Percentiles rank a stretch among this genome's conserved stretches.
These are phyloP conservation scores for Gortyna flavago DNA, from an alignment of 2,888 invertebrate species.

Conservation along the genomic window DNA sequence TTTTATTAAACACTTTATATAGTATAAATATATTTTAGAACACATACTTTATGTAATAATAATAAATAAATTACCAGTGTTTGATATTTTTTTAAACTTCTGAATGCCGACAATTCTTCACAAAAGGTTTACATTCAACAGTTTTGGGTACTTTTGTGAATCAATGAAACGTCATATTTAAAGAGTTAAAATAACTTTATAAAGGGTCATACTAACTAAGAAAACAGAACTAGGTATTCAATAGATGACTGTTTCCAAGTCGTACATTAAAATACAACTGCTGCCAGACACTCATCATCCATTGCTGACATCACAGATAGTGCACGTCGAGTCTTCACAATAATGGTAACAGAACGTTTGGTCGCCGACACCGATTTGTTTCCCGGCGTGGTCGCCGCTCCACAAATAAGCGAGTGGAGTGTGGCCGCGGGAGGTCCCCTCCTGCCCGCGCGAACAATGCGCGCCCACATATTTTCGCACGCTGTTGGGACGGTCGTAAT, in stretches of 20 bases:
- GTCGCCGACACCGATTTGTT: slow-evolving; percentile 20
- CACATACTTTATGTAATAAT: too few relatives aligned
- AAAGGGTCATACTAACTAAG: too few relatives aligned
- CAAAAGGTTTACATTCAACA: too few relatives aligned
- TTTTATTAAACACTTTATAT: too few relatives aligned
- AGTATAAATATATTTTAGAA: too few relatives aligned
- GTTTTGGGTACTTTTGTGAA: too few relatives aligned
- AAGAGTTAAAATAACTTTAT: too few relatives aligned
- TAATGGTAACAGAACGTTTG: not conserved
- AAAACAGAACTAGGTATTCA: not conserved
- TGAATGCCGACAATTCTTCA: too few relatives aligned
- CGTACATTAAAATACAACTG: not conserved
- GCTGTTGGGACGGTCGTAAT: slow-evolving; percentile 33
- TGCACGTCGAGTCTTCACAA: slow-evolving; percentile 19
- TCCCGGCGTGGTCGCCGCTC: not conserved
- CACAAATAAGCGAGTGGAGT: not conserved
- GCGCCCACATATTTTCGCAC: slow-evolving; percentile 35
- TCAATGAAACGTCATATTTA: too few relatives aligned
- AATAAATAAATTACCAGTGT: too few relatives aligned
- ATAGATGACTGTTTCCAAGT: not conserved
- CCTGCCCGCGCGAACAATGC: slow-evolving; percentile 34
- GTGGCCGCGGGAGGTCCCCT: not conserved
- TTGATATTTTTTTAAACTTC: too few relatives aligned
- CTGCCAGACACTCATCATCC: not conserved
- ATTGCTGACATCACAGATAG: not conserved